Conservation (phyloP, 2,113 vertebrate species). For the Chrysochloris asiatica region DNA sequence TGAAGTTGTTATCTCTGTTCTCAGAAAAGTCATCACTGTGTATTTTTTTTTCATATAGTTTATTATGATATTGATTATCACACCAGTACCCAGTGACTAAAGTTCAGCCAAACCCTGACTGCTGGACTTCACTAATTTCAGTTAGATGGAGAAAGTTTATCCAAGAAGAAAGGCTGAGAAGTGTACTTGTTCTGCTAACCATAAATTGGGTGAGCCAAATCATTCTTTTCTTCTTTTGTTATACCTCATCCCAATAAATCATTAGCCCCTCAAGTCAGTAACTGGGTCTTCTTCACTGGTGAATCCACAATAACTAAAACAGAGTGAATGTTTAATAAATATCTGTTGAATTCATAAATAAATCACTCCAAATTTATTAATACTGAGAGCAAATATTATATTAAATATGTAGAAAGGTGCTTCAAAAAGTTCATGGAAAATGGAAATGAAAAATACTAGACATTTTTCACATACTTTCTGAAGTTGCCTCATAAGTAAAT, state of each 20-base stretch:
- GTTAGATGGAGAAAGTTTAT: not conserved
- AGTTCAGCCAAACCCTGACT: constrained; percentile 2
- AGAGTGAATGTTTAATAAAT: not conserved
- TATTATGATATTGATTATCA: constrained; percentile 49
- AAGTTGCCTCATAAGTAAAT: no score
- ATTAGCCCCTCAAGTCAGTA: not conserved
- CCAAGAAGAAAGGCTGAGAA: constrained; percentile 35
- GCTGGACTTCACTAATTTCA: not conserved
- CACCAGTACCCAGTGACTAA: not conserved
- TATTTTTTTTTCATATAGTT: not conserved
- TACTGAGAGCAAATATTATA: not conserved
- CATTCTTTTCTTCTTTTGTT: not conserved
- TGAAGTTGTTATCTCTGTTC: constrained; percentile 34
- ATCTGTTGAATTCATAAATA: not conserved
- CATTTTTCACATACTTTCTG: no score
- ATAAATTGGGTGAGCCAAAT: not conserved
- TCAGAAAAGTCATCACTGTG: constrained; percentile 34
- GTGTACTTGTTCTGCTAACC: not conserved
- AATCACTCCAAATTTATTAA: constrained; percentile 7
- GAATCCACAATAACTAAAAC: not conserved
- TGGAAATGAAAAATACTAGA: no score
- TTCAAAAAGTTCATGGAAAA: no score
- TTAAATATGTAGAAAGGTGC: not conserved
- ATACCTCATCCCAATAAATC: not conserved
- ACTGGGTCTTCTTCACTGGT: not conserved